Base-by-base conservation (phyloP, 2,888 invertebrate species). In the Ptychoptera contaminata region DNA sequence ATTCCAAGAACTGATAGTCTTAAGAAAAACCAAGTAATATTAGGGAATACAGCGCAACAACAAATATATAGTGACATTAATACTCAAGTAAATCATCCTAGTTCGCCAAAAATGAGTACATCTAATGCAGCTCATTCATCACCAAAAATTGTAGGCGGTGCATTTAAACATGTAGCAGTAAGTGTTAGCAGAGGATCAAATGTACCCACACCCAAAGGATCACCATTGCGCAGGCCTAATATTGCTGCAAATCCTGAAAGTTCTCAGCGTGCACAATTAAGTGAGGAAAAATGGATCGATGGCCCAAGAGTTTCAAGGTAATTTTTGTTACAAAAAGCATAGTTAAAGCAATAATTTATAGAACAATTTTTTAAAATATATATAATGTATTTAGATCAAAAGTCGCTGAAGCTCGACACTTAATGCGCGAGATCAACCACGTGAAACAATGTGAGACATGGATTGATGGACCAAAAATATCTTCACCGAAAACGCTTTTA, bases 231-330 rank as follows among this genome's bases (percentile, higher is more conserved):
- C 51, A 56, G 63, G 12, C 47, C 49, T 29, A 48, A 46, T 42
- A 35, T 46, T 34, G 34, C 39, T 12, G 31, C 36, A 7, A 16
- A 14, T 12, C 64, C 69, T 0, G 65, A 67, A 12, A 62, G 63
- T 37, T 57, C 60, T 9, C 57, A 62, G 55, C 56, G 63, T 5
- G 29, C 38, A 16, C 23, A 63, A 51, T 61, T 69, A 15, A 85
- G 83, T 52, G 90, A 91, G 57, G 94, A 94, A 58, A 88, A 91
- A 59, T 96, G 94, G 94, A 87, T 94, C 49, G 94, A 96, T 65
- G 94, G 94, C 0, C 94, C 94, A 0, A 75, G 90, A 58, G 85
- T 91, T 55, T 85, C 84, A 1, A 34, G 42, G 32, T 32, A 32
- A 32, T 32, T 32, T 11, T 32, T 32, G 8, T 11, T 32, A 7